Evolutionary conservation across 1,140 invertebrate genomes (phyloP), one percentile per base, ranked within the genome.

Genomic region (Bombus turneri): DNA sequence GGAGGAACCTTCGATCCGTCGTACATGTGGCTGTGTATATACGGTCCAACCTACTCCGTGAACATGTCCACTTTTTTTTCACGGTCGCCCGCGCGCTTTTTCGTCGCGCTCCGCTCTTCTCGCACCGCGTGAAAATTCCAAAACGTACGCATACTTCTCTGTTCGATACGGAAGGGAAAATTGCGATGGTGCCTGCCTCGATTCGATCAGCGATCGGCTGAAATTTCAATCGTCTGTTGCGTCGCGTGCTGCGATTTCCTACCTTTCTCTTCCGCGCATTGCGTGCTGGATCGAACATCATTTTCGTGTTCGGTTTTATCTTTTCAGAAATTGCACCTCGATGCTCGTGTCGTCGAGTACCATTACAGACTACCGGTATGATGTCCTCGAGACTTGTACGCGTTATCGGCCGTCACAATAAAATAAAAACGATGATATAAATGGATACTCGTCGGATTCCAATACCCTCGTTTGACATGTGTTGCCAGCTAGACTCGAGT

Each of bases 1-100:
- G 89, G 87, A 92, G 93, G 93, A 94, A 94, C 90, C 83, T 90
- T 91, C 88, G 91, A 92, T 90, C 83, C 86, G 76, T n/a, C 84
- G 86, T 79, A 71, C 41, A 57, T 25, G 72, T 75, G 12, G 28
- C 43, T 53, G 18, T 22, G 31, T 76, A 57, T 31, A n/a, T 59
- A 43, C 47, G 73, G 15, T 31, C 8, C 22, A 39, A 31, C 39
- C n/a, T 28, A 28, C 43, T 53, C 34, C 59, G 8, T 57, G 31
- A 59, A 37, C 71, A 12, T 41, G 41, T 74, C 18, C 31, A 18
- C 43, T 34, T 53, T 53, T 74, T 53, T 31, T 75, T 43, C 9
- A 74, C n/a, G 2, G 8, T 47, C 15, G 39, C n/a, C 39, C 71
- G 37, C 41, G 10, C 25, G 39, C 3, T 80, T 81, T 79, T 81